Base-by-base conservation (phyloP, 2,113 vertebrate genomes). In the Leucoraja erinaceus region DNA sequence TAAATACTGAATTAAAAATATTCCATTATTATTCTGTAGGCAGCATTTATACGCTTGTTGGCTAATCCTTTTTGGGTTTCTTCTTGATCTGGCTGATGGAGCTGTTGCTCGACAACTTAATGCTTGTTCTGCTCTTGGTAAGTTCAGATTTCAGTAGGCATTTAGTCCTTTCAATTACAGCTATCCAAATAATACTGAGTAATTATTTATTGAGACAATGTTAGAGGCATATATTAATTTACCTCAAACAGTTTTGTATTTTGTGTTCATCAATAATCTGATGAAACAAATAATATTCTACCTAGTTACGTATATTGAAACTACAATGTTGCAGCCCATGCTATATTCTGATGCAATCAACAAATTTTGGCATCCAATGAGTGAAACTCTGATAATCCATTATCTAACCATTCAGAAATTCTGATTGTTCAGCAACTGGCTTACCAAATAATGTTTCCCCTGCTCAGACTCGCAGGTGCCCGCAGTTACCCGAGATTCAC, bases 41-140 rank as follows among this genome's bases (percentile, higher is more conserved):
- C 97, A 97, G 93, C 94, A 96, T 93, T 95, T 97, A 33, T 96
- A 96, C n/a, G 97, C 98, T 0, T 98, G 97, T 94, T 99, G 98
- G 98, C 95, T 99, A 94, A 96, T 99, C 79, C 96, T 99, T 93
- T 95, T 97, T 93, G 97, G 98, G 25, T 99, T 99, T 94, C 96
- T 99, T 74, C 95, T 99, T 86, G 97, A 99, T 93, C 95, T 97
- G 94, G 98, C 97, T 0, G 96, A 98, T 0, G 97, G 97, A 33
- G 96, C 98, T 0, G 97, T 98, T 92, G 97, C 97, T 93, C 97
- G 97, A 93, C 96, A 94, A 94, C 96, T 99, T 8, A 91, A 96
- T 1, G 96, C 97, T 75, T 99, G 97, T 95, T 98, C 96, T 0
- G 97, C 96, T 0, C 94, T 97, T 92, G 98, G 98, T 98, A 94